A percentile compares a stretch with the other conserved stretches of the same genome.
Evolutionary conservation across 2,797 vertebrate species (phyloP).

Genomic region (Danio kyathit): DNA sequence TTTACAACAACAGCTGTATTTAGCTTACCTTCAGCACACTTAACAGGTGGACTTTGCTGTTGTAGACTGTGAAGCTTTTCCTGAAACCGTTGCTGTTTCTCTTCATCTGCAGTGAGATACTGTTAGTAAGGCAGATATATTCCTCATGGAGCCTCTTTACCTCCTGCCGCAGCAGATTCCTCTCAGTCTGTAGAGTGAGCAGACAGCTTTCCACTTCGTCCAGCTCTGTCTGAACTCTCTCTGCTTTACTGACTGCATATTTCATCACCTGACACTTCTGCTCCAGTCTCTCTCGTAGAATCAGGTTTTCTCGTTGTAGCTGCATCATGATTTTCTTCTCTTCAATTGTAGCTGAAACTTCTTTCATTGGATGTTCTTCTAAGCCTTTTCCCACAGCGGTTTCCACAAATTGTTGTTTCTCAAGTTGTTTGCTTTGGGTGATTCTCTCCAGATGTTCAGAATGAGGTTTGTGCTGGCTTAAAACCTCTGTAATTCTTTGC

Average conservation of each 20-base stretch:
- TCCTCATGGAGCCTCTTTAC: conserved; percentile 65
- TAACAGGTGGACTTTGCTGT: background rate
- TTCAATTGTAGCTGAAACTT: conserved; percentile 53
- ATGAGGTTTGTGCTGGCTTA: conserved; percentile 52
- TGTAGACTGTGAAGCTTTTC: background rate
- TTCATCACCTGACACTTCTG: conserved; percentile 60
- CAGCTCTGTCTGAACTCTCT: conserved; percentile 63
- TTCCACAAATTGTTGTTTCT: conserved; percentile 60
- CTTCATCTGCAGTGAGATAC: conserved; percentile 46
- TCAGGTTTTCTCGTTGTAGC: conserved; percentile 68
- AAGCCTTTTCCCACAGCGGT: conserved; percentile 53
- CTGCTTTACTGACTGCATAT: conserved; percentile 64
- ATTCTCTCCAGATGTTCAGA: conserved; percentile 58
- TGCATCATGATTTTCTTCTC: conserved; percentile 65
- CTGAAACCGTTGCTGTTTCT: background rate
- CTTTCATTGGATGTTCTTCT: conserved; percentile 63
- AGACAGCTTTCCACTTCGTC: conserved; percentile 67
- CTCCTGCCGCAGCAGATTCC: conserved; percentile 68
- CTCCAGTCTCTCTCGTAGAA: conserved; percentile 71
- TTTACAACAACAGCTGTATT: background rate
- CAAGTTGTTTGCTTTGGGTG: conserved; percentile 60
- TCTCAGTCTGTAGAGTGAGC: conserved; percentile 69
- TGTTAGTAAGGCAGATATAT: conserved; percentile 61
- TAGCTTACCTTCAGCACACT: conserved; percentile 1
- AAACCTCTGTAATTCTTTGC: conserved; percentile 64